A percentile compares a stretch with the other conserved stretches of the same genome.
Conservation (phyloP, 53 echinoderm and acorn worm genomes). For the Holothuria scabra region DNA sequence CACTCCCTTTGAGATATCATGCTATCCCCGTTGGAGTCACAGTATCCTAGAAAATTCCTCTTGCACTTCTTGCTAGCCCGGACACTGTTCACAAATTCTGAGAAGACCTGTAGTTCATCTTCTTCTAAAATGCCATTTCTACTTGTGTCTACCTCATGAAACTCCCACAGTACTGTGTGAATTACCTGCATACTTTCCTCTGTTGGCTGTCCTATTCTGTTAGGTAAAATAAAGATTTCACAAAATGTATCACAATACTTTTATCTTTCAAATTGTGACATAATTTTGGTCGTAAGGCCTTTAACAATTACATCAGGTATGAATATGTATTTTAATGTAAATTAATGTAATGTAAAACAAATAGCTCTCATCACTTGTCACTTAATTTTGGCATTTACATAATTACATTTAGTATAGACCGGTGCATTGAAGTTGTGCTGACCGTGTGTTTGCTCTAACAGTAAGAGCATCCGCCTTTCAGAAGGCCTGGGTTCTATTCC, state of each 20-base stretch:
- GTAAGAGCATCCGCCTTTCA: no score
- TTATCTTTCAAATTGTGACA: no score
- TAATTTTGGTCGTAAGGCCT: no score
- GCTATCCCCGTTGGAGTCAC: conserved; percentile 74
- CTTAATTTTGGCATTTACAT: no score
- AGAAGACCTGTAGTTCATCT: conserved; percentile 66
- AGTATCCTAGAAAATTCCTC: conserved; percentile 79
- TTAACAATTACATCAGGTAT: no score
- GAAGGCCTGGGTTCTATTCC: no score
- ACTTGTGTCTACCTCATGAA: conserved; percentile 77
- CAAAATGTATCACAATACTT: neutral
- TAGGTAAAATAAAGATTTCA: neutral
- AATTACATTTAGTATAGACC: no score
- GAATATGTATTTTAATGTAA: no score
- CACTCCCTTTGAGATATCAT: conserved; percentile 80
- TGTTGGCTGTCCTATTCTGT: conserved; percentile 14
- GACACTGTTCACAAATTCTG: conserved; percentile 58
- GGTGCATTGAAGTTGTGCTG: no score
- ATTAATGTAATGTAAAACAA: no score
- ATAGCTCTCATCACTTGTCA: no score
- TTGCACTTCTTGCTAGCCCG: conserved; percentile 81
- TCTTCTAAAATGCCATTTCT: conserved; percentile 78
- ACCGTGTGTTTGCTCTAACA: no score
- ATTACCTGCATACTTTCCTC: conserved; percentile 33
- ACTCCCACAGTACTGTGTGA: conserved; percentile 81